A percentile compares a stretch with the other conserved stretches of the same genome.
Conservation (phyloP, 92 coral and sea anemone genomes). For the Porites divaricata region DNA sequence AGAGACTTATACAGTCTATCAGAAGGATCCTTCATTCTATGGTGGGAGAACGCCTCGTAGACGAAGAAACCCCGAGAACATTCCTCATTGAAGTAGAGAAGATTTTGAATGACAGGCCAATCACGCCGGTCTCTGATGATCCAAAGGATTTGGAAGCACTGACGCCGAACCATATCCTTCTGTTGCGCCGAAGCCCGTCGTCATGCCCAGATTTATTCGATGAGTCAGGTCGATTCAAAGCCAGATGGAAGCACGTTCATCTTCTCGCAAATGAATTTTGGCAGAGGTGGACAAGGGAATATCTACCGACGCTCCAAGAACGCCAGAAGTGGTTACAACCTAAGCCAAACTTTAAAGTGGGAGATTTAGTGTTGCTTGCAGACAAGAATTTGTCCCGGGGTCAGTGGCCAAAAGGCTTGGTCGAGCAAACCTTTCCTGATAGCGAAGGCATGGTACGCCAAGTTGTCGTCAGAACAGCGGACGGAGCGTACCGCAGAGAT, state of each 20-base stretch:
- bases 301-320: conserved; percentile 61
- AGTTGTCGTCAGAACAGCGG: conserved; percentile 53
- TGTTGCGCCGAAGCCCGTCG: conserved; percentile 52
- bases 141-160: conserved; percentile 48
- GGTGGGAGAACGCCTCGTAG: conserved; percentile 58
- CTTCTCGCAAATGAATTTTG: conserved; percentile 54
- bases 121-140: conserved; percentile 65
- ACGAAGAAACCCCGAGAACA: too few species aligned
- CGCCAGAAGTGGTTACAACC: conserved; percentile 62
- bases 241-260: conserved; percentile 63
- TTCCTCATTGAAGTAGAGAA: conserved; percentile 48
- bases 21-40: conserved; percentile 60
- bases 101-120: conserved; percentile 66
- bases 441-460: conserved; percentile 57
- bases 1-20: conserved; percentile 53
- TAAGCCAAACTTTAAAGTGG: conserved; percentile 53
- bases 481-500: conserved; percentile 55
- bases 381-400: conserved; percentile 62
- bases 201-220: conserved; percentile 40
- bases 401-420: conserved; percentile 67
- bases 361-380: conserved; percentile 64
- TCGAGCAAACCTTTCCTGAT: conserved; percentile 58
- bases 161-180: conserved; percentile 68
- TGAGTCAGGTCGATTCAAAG: conserved; percentile 39
- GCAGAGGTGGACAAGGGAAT: conserved; percentile 55